Evolutionary conservation across 2,888 invertebrate species (phyloP).

Genomic region (Cheilosia scutellata): DNA sequence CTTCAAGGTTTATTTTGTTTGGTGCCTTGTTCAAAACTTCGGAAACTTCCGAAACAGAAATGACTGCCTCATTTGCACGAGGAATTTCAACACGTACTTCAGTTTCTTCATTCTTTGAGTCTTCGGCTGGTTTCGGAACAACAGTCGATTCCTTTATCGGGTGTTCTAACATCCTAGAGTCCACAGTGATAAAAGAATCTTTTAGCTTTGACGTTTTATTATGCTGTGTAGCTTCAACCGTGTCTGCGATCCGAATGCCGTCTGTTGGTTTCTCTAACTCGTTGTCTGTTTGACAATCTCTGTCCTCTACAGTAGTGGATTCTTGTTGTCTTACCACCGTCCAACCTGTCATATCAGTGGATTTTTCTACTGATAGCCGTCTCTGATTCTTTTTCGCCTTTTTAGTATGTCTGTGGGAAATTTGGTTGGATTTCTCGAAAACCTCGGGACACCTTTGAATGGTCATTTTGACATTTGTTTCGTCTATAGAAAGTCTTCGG

Average conservation of each 20-base stretch:
- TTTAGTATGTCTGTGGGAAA: slow-evolving; percentile 16
- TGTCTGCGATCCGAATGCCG: not conserved
- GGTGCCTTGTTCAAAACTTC: too few species aligned
- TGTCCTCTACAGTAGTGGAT: not conserved
- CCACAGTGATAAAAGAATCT: too few species aligned
- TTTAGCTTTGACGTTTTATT: too few species aligned
- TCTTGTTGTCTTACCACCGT: not conserved
- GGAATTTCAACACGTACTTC: too few species aligned
- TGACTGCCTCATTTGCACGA: too few species aligned
- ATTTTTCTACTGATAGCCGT: not conserved
- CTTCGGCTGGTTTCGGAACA: too few species aligned
- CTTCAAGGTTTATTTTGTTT: too few species aligned
- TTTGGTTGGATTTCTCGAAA: not conserved
- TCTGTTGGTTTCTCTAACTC: not conserved
- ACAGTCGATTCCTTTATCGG: too few species aligned
- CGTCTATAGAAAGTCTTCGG: slow-evolving; percentile 30
- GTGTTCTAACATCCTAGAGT: too few species aligned
- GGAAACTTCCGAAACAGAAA: too few species aligned
- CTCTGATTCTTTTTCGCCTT: not conserved
- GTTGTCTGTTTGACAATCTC: not conserved
- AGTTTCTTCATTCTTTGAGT: too few species aligned
- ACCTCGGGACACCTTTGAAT: slow-evolving; percentile 1
- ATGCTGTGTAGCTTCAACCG: not conserved
- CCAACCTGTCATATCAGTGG: not conserved
- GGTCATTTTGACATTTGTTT: slow-evolving; percentile 15